Conservation (phyloP, 2,113 vertebrate genomes). For the Fulmarus glacialis region DNA sequence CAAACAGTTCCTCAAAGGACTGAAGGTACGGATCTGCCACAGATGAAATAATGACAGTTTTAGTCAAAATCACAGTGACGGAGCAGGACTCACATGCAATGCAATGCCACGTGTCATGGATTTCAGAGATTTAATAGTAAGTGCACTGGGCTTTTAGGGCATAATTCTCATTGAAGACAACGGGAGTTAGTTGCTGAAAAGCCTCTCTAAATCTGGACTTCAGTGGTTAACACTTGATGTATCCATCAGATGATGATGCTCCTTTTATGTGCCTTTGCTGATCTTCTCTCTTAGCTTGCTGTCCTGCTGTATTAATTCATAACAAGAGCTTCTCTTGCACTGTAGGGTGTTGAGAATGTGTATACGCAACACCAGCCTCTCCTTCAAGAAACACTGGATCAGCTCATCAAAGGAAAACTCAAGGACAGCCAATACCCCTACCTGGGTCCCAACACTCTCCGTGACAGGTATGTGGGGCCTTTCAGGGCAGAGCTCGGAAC, state of each 20-base stretch:
- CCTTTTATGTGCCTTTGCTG: not conserved
- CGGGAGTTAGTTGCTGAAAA: not conserved
- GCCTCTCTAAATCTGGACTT: not conserved
- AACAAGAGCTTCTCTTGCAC: not conserved
- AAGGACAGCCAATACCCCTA: slow-evolving; percentile 94
- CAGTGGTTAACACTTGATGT: accelerated
- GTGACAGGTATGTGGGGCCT: slow-evolving; percentile 75
- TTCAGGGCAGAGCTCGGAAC: not conserved
- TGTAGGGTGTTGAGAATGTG: slow-evolving; percentile 93
- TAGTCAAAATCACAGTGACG: accelerated
- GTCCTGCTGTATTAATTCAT: not conserved
- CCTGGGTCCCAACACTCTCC: slow-evolving; percentile 87
- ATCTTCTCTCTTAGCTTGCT: not conserved
- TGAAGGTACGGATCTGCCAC: slow-evolving; percentile 79
- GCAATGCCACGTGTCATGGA: not conserved
- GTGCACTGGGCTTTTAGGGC: not conserved
- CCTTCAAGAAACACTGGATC: slow-evolving; percentile 91
- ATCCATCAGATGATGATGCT: not conserved
- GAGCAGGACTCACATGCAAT: not conserved
- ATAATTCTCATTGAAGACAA: not conserved
- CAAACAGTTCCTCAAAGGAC: slow-evolving; percentile 96
- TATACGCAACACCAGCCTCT: slow-evolving; percentile 96
- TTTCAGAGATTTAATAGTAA: not conserved
- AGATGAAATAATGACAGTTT: not conserved
- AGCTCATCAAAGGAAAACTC: slow-evolving; percentile 94